Percentiles rank a stretch among this genome's conserved stretches.
phyloP scores from a whole-genome alignment of 2,113 vertebrate species.

The Struthidea cinerea region DNA sequence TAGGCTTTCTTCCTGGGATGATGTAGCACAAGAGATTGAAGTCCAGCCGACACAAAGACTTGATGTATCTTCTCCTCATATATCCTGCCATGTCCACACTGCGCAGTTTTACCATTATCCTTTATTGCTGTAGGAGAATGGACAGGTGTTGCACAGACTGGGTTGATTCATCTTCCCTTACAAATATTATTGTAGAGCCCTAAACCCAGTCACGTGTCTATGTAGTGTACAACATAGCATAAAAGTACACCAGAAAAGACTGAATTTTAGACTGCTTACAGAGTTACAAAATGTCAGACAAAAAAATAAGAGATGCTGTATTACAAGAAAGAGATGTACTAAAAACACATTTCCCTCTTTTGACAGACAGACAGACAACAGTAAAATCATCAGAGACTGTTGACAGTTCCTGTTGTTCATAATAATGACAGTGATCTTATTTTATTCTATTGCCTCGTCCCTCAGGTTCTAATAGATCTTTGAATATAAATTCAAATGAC shows the following conservation, averaged over 20 bases:
- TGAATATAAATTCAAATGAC: background rate
- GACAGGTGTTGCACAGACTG: background rate
- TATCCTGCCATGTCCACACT: background rate
- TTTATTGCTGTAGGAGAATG: background rate
- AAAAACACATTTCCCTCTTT: background rate
- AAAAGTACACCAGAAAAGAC: background rate
- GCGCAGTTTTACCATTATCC: background rate
- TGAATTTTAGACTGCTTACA: background rate
- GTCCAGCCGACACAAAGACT: background rate
- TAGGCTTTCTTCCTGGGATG: background rate
- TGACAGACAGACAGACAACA: background rate
- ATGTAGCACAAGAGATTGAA: background rate
- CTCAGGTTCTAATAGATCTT: background rate
- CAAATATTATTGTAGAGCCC: background rate
- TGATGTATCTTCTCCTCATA: background rate
- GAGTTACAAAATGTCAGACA: background rate
- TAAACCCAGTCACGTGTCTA: background rate
- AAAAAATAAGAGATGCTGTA: background rate
- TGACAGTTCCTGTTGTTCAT: background rate
- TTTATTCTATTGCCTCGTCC: background rate
- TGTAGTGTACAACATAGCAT: background rate
- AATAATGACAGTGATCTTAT: background rate
- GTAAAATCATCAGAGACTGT: background rate
- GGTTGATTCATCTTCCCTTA: background rate
- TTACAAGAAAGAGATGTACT: background rate